Evolutionary conservation across 1,140 invertebrate species (phyloP), one percentile per base, ranked within the genome.

Genomic region (Eumaeus atala): DNA sequence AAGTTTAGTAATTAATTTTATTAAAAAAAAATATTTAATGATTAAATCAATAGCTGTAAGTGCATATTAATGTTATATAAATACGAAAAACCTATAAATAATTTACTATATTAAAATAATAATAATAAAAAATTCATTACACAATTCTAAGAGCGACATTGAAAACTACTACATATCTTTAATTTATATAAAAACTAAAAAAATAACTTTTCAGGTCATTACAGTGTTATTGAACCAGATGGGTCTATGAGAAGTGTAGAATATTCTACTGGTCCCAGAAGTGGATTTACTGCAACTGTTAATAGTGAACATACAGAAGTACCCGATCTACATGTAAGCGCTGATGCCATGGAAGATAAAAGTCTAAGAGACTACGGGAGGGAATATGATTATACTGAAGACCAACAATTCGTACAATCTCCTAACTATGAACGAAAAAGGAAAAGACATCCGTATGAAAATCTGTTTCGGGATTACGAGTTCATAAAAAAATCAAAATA

Each of bases 181-280:
- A n/a, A n/a, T n/a, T n/a, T n/a, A n/a, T n/a, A n/a, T n/a, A n/a
- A n/a, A n/a, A n/a, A n/a, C n/a, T n/a, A n/a, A n/a, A n/a, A n/a
- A n/a, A n/a, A n/a, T n/a, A n/a, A n/a, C n/a, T 58, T 78, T 68
- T 42, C 64, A 85, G 85, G 85, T 73, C 80, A 85, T 62, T 87
- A 87, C 69, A 86, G 80, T 68, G 72, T 87, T 42, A 60, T 88
- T 66, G 84, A 88, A 67, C 78, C 88, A 18, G 88, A 89, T 64
- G 88, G 88, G 11, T 83, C 84, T 48, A 72, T 81, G 52, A 74
- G 87, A 59, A 76, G 83, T 60, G 88, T 88, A 48, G 78, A 88
- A 56, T 89, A 90, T 63, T 82, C 83, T 14, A 81, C 86, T 28
- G 82, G 87, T 42, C 78, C 84, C 14, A 71, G 76, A 17, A 77